Base-by-base conservation (phyloP, 2,113 vertebrate species). In the Toxotes chatareus region DNA sequence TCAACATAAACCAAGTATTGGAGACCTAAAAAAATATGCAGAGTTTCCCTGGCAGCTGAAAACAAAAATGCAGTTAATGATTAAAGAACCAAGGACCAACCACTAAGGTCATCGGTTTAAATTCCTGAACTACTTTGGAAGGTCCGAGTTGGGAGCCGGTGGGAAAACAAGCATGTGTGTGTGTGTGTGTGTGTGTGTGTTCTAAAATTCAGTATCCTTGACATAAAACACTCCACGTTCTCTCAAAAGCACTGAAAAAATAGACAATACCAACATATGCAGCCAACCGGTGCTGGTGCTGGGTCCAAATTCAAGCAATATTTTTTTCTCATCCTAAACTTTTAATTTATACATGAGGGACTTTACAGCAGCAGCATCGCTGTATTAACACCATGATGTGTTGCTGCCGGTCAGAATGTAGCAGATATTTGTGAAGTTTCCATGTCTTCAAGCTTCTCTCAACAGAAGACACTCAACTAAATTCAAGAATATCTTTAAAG, bases 381-480 rank as follows among this genome's bases (percentile, higher is more conserved):
- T 27, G 27, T 36, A 47, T 56, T 78, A 68, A 55, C 40, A 46
- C 4, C 13, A 46, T 40, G 32, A 71, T 17, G 19, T 75, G 46
- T 60, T 80, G 32, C 76, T 76, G 70, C 64, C 21, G 64, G 51
- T 79, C 79, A 73, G 69, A 86, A 87, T 90, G 80, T 86, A 66
- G 55, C 79, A 84, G 71, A 62, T 76, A 77, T 83, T 63, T 88
- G 78, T 72, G 53, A 90, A 67, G 36, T 84, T 89, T 88, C 83
- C 77, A 82, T 7, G 57, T 73, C 40, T 42, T 59, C 59, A 51
- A 21, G 40, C 74, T 73, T 64, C 32, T 80, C 79, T 90, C 49
- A 70, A 46, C 31, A 49, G 12, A 61, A 46, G 42, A 79, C 40
- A 40, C 8, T 19, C 12, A 36, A 31, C 13, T 31, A 3, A 42